These are phyloP conservation scores for Paragorgia papillata DNA, from an alignment of 92 coral and sea anemone species.

Conservation along the genomic window DNA sequence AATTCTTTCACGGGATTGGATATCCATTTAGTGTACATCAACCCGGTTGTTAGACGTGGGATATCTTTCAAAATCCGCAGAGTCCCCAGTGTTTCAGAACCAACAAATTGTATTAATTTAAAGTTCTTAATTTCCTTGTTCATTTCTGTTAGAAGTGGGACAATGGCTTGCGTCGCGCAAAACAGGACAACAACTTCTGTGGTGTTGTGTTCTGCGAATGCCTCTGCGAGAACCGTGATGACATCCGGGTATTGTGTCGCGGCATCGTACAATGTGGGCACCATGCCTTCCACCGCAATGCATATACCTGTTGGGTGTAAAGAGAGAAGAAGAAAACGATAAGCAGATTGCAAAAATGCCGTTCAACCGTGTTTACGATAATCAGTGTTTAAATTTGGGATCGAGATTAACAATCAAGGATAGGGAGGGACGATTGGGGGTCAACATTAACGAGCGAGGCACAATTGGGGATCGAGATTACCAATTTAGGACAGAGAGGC, in stretches of 20 bases:
- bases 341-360: too few relatives aligned
- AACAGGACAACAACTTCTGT: constrained; percentile 78
- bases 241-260: constrained; percentile 39
- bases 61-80: constrained; percentile 68
- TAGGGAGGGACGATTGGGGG: too few relatives aligned
- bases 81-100: constrained; percentile 82
- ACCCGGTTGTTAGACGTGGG: constrained; percentile 59
- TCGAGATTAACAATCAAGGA: too few relatives aligned
- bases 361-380: too few relatives aligned
- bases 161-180: constrained; percentile 67
- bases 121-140: constrained; percentile 52
- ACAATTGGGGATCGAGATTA: too few relatives aligned
- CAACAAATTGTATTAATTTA: constrained; percentile 74
- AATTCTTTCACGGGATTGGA: constrained; percentile 58
- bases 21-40: constrained; percentile 74
- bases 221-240: constrained; percentile 60
- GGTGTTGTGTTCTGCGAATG: constrained; percentile 59
- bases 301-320: too few relatives aligned
- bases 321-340: too few relatives aligned
- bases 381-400: too few relatives aligned
- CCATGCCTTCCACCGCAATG: constrained; percentile 66
- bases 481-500: too few relatives aligned
- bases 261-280: constrained; percentile 47
- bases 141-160: constrained; percentile 61
- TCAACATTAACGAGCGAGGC: too few relatives aligned